Percentiles rank a stretch among this genome's conserved stretches.
Conservation (phyloP, 2,113 vertebrate species). For the Pteronura brasiliensis region DNA sequence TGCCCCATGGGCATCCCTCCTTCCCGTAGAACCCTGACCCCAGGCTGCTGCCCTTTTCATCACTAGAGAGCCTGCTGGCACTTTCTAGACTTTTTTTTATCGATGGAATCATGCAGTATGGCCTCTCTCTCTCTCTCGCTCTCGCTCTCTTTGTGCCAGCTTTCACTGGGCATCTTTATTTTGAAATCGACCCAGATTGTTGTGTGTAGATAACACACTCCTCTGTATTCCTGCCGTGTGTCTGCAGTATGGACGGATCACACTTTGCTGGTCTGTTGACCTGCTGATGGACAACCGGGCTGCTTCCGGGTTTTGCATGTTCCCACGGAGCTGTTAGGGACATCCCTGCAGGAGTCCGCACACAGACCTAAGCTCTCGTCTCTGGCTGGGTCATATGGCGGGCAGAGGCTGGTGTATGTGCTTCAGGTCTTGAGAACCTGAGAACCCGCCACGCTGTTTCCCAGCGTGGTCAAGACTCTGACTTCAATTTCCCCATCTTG, state of each 20-base stretch:
- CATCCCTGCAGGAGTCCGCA: neutral
- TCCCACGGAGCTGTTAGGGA: no score
- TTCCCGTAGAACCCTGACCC: neutral
- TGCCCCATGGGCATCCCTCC: accelerated
- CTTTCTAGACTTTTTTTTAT: neutral
- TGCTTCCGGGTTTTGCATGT: neutral
- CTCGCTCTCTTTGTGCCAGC: no score
- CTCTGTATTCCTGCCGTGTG: neutral
- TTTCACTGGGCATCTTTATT: neutral
- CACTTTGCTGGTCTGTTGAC: neutral
- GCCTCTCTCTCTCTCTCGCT: no score
- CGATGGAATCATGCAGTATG: neutral
- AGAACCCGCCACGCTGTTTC: neutral
- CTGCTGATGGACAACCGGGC: neutral
- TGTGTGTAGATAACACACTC: accelerated
- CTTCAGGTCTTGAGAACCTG: neutral
- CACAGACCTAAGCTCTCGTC: neutral
- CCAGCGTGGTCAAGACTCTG: neutral
- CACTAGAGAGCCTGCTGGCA: neutral
- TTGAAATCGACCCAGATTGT: neutral
- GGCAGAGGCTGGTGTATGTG: no score
- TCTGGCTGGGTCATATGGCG: accelerated
- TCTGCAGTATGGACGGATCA: accelerated
- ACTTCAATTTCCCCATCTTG: neutral
- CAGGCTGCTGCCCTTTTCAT: neutral